A percentile compares a stretch with the other conserved stretches of the same genome.
phyloP scores from a whole-genome alignment of 2,888 invertebrate species.

The Eudemis profundana region DNA sequence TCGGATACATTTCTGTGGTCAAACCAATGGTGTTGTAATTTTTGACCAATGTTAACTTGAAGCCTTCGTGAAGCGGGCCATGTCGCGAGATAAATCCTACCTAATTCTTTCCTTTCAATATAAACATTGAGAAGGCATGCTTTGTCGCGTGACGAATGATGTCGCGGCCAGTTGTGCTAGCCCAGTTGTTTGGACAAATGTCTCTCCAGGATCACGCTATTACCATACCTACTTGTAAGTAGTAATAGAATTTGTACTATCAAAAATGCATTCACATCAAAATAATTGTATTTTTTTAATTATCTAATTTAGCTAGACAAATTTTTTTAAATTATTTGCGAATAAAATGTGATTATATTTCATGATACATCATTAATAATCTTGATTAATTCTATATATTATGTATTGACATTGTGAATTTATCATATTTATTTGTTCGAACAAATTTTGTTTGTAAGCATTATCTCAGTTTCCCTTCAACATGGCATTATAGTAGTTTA shows the following conservation, averaged over 20 bases:
- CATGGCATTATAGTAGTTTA: too few species aligned
- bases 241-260: conserved; percentile 36
- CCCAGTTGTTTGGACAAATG: too few species aligned
- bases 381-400: conserved; percentile 3
- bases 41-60: too few species aligned
- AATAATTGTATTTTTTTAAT: conserved; percentile 24
- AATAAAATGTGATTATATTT: conserved; percentile 20
- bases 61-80: too few species aligned
- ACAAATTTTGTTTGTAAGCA: background rate
- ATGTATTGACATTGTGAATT: conserved; percentile 1
- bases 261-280: conserved; percentile 8
- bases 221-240: conserved; percentile 20
- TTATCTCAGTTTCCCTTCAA: conserved; percentile 19
- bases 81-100: too few species aligned
- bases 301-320: background rate
- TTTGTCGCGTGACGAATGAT: too few species aligned
- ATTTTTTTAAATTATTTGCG: conserved; percentile 3
- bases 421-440: conserved; percentile 7
- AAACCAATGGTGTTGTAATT: too few species aligned
- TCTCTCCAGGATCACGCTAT: conserved; percentile 10
- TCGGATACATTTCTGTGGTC: too few species aligned
- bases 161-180: too few species aligned
- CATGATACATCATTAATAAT: conserved; percentile 5
- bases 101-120: too few species aligned
- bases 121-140: too few species aligned